Evolutionary conservation across 2,888 invertebrate species (phyloP), one percentile per base, ranked within the genome.

Genomic region (Synergus umbraculus): DNA sequence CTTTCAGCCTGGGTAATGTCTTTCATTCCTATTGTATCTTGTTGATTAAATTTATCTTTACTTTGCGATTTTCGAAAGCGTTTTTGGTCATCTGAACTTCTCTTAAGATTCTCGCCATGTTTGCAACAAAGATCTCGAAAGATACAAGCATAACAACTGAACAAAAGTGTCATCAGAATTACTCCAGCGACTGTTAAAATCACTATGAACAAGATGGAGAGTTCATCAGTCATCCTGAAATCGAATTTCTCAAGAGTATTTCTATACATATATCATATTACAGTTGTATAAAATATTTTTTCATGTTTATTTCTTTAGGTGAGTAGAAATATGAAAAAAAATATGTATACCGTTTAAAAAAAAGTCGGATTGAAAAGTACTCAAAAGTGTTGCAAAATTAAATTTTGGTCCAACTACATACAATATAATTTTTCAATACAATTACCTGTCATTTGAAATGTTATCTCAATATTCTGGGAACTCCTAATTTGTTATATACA

Each of bases 81-180:
- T 15, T 49, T 73, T 41, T 54, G 8, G 0, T 15, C 93, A 90
- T 85, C 78, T 79, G 83, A 93, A 89, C 87, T 93, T 93, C 84
- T 93, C 91, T n/a, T 93, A 88, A 41, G 37, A 93, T 92, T 82
- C 80, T 63, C 1, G 37, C n/a, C 37, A 18, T 73, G 54, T 41
- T 89, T 94, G 83, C 95, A 95, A 87, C 95, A 95, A 5, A 95
- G 92, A 84, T 95, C 93, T 77, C 94, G 93, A 81, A 95, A 94
- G 18, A 95, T 95, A 87, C 95, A 95, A 8, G 94, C 94, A 90
- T 95, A 95, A 89, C 95, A 95, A 89, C 94, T 93, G 0, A 95
- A 92, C n/a, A 95, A 89, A 0, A 94, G 94, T 69, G 94, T 93
- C 93, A 95, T 94, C 85, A 89, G 88, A 12, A 94, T 93, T 7